A percentile compares a stretch with the other conserved stretches of the same genome.
These are phyloP conservation scores for Paguma larvata DNA, from an alignment of 2,797 vertebrate genomes.

Conservation along the genomic window DNA sequence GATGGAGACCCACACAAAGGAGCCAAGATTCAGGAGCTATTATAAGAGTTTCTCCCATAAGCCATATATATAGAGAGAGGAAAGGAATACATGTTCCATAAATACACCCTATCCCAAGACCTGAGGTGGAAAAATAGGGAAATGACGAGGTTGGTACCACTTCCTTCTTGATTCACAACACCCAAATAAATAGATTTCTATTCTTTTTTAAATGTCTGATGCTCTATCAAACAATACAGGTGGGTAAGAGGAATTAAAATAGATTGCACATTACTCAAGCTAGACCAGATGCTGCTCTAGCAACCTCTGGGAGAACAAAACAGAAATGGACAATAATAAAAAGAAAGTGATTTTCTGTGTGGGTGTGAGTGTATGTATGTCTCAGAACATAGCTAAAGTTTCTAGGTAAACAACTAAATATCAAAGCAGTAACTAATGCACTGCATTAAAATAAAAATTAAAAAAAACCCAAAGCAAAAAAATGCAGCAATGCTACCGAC, in stretches of 20 bases:
- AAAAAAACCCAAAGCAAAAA: neutral
- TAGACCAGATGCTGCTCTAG: neutral
- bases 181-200: neutral
- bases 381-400: neutral
- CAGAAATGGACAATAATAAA: neutral
- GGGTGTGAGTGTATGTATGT: neutral
- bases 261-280: neutral
- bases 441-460: neutral
- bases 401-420: conserved; percentile 9
- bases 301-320: neutral
- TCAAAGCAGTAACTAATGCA: neutral
- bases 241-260: neutral
- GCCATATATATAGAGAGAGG: neutral
- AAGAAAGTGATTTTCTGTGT: neutral
- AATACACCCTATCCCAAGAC: neutral
- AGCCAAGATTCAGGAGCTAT: neutral
- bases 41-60: neutral
- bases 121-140: neutral
- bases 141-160: neutral
- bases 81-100: neutral
- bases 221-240: neutral
- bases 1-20: neutral
- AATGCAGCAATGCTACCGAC: neutral
- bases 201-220: neutral
- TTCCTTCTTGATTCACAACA: neutral